Conservation (phyloP, 1,140 invertebrate genomes). For the Caenorhabditis brenneri region DNA sequence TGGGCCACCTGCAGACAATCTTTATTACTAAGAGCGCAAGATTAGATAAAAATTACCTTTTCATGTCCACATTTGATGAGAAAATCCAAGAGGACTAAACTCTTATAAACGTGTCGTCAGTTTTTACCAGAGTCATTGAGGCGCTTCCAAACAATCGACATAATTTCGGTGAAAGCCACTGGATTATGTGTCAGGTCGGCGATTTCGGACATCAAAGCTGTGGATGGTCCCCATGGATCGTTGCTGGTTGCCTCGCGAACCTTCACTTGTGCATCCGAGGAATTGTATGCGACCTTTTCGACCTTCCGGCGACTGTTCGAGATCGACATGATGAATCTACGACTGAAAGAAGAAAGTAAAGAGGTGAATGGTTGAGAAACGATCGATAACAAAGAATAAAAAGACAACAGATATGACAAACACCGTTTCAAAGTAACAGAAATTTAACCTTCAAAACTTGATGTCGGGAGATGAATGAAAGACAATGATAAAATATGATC, state of each 20-base stretch:
- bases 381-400: no score
- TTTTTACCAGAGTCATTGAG: constrained; percentile 98
- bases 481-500: constrained; percentile 11
- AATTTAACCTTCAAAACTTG: background rate
- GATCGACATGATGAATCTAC: constrained; percentile 69
- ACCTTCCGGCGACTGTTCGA: constrained; percentile 70
- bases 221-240: no score
- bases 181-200: no score
- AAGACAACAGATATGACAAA: background rate
- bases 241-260: constrained; percentile 71
- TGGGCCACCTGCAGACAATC: constrained; percentile 61
- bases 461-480: background rate
- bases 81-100: constrained; percentile 84
- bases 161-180: no score
- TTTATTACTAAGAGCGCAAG: background rate
- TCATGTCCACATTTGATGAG: constrained; percentile 71
- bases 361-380: no score
- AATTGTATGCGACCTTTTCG: constrained; percentile 71
- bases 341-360: no score
- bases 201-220: no score
- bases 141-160: constrained; percentile 99
- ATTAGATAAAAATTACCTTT: constrained; percentile 54
- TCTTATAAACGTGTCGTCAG: constrained; percentile 99
- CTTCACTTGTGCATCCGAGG: constrained; percentile 71
- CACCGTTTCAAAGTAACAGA: no score